Conservation (phyloP, 2,113 vertebrate genomes). For the Menura novaehollandiae region DNA sequence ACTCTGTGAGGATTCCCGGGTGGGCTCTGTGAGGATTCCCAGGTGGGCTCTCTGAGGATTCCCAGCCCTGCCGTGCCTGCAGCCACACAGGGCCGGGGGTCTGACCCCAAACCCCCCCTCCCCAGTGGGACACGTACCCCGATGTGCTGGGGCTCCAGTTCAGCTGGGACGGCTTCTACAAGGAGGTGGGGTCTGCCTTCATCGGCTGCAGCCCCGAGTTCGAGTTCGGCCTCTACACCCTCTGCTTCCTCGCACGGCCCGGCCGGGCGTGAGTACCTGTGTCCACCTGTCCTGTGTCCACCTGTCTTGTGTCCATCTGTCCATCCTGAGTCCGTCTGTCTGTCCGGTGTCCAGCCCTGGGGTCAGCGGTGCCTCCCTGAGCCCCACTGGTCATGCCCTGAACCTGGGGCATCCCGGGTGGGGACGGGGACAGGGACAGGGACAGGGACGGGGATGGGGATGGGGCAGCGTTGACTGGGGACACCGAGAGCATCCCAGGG, state of each 20-base stretch:
- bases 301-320: not conserved
- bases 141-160: slow-evolving; percentile 92
- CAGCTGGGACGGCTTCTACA: slow-evolving; percentile 88
- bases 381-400: not conserved
- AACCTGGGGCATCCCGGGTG: too few species aligned
- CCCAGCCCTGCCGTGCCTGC: not conserved
- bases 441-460: not conserved
- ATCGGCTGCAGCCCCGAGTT: slow-evolving; percentile 94
- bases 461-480: not conserved
- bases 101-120: not conserved
- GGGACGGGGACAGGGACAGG: not conserved
- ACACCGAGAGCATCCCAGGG: accelerated
- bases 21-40: too few species aligned
- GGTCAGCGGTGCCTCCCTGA: not conserved
- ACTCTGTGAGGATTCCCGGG: not conserved
- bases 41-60: not conserved
- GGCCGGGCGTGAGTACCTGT: slow-evolving; percentile 81
- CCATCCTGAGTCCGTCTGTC: not conserved
- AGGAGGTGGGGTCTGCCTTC: slow-evolving; percentile 87
- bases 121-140: slow-evolving; percentile 84
- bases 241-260: slow-evolving; percentile 89
- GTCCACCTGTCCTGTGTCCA: accelerated
- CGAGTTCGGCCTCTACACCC: slow-evolving; percentile 86
- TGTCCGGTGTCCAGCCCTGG: accelerated
- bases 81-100: not conserved